Conservation (phyloP, 2,888 invertebrate species). For the Scelioninae gen. 1 region DNA sequence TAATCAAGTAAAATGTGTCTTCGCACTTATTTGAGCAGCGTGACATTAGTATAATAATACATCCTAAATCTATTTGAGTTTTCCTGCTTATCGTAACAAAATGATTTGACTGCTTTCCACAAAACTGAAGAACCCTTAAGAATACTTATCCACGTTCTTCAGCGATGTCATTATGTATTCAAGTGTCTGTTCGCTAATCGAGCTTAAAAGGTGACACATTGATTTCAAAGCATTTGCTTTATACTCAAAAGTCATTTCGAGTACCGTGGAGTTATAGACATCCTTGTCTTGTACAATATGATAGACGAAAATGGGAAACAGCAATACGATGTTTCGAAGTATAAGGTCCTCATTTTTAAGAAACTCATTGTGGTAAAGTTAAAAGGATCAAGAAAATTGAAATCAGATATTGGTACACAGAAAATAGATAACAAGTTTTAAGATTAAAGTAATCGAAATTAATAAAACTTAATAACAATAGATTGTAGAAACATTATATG, state of each 20-base stretch:
- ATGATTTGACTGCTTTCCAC: constrained; percentile 53
- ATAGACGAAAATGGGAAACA: background rate
- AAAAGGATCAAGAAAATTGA: too few species aligned
- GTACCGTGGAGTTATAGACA: background rate
- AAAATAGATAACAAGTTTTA: too few species aligned
- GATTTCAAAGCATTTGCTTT: constrained; percentile 44
- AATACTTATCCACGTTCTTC: constrained; percentile 36
- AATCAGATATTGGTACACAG: too few species aligned
- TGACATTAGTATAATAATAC: constrained; percentile 9
- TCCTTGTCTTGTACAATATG: constrained; percentile 4
- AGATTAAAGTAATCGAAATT: too few species aligned
- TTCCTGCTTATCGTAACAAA: constrained; percentile 42
- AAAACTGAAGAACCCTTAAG: constrained; percentile 41
- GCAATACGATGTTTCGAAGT: background rate
- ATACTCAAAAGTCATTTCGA: constrained; percentile 32
- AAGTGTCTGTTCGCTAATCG: constrained; percentile 72
- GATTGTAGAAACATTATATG: too few species aligned
- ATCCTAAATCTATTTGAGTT: constrained; percentile 25
- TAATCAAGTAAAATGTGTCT: constrained; percentile 6
- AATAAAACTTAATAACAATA: too few species aligned
- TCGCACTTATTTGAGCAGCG: constrained; percentile 33
- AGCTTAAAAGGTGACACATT: constrained; percentile 70
- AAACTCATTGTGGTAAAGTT: too few species aligned
- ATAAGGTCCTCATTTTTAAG: too few species aligned
- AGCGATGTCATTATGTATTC: constrained; percentile 64